phyloP scores from a whole-genome alignment of 2,888 invertebrate species.

The Tinea pellionella region DNA sequence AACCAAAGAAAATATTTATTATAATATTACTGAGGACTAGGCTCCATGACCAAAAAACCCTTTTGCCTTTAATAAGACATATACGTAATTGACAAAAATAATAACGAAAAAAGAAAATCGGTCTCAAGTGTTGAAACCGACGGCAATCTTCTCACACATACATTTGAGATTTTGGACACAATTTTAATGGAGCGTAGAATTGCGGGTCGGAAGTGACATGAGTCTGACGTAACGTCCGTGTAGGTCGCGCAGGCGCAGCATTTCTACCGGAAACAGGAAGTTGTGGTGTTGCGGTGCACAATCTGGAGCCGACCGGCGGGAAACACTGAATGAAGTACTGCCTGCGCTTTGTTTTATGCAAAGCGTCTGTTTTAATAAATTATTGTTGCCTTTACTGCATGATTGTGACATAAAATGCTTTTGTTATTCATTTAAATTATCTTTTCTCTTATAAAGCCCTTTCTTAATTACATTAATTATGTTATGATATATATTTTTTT shows the following conservation, averaged over 20 bases:
- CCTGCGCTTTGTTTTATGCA: conserved; percentile 30
- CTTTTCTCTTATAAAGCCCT: too few relatives aligned
- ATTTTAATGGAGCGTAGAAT: conserved; percentile 24
- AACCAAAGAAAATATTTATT: too few relatives aligned
- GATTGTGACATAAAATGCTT: not conserved
- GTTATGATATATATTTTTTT: too few relatives aligned
- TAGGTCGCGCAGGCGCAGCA: conserved; percentile 48
- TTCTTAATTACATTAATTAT: too few relatives aligned
- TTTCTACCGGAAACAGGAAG: conserved; percentile 59
- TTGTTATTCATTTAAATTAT: not conserved
- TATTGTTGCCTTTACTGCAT: not conserved
- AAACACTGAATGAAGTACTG: conserved; percentile 65
- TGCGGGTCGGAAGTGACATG: conserved; percentile 34
- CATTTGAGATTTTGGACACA: not conserved
- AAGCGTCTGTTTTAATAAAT: conserved; percentile 34
- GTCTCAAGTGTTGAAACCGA: not conserved
- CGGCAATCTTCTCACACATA: not conserved
- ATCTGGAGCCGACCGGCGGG: conserved; percentile 63
- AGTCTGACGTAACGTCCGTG: conserved; percentile 41
- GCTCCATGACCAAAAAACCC: too few relatives aligned
- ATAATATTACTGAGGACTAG: too few relatives aligned
- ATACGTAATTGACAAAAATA: not conserved
- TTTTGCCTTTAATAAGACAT: too few relatives aligned
- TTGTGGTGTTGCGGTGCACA: conserved; percentile 63
- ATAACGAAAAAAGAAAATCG: not conserved